Evolutionary conservation across 1,140 invertebrate genomes (phyloP), one percentile per base, ranked within the genome.

Genomic region (Heliconius himera): DNA sequence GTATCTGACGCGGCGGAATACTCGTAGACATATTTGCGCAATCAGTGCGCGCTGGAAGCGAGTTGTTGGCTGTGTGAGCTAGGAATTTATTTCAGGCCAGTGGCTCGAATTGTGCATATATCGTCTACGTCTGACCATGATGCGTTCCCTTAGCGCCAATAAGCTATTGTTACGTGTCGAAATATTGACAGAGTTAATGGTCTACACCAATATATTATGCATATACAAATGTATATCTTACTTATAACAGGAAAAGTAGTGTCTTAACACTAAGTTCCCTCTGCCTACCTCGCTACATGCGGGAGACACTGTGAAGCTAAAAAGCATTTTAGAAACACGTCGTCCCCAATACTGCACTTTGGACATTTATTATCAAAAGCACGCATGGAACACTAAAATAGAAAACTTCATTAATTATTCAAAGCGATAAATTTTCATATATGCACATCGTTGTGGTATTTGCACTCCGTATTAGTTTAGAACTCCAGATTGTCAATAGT

Each of bases 21-120:
- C 74, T 79, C 70, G 73, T 26, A 46, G 56, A 79, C 72, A 70
- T 79, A 74, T 74, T 79, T 79, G 60, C 73, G 73, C 77, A 79
- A 79, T 79, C 77, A 73, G 56, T 66, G 18, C 73, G 2, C 16
- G 46, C 20, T 60, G 73, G 22, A 22, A 79, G 56, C 38, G 73
- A 46, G 60, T 70, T 79, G 70, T 79, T 78, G 29, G 1, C 29
- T 29, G 29, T 29, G 29, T 29, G 2, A 29, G 29, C 29, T 29
- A 29, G 29, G 29, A 29, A 29, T 29, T 29, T 29, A 29, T 29
- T 29, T 29, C 77, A 70, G 77, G 51, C 73, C 77, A 79, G 56
- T 74, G 77, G 49, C 22, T 74, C 77, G 51, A 79, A 73, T 49
- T 74, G 60, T 74, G 73, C 36, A 49, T 56, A 49, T 60, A 76